Percentiles rank a stretch among this genome's conserved stretches.
Conservation (phyloP, 2,888 invertebrate genomes). For the Zaprionus obscuricornis region DNA sequence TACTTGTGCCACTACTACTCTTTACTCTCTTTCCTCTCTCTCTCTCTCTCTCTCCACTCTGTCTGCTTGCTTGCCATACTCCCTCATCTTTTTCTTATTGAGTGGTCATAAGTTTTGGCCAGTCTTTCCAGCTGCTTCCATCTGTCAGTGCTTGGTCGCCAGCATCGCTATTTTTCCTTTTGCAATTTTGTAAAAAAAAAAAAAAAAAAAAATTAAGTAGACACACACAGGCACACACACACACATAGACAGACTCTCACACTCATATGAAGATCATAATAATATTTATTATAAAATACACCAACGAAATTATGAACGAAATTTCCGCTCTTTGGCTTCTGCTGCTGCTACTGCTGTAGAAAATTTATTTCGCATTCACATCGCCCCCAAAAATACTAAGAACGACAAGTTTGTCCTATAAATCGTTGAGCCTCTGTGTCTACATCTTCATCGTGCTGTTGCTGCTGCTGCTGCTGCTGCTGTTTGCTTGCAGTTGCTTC, state of each 20-base stretch:
- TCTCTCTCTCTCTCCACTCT: too few species aligned
- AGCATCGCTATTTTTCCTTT: conserved; percentile 5
- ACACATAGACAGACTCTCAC: too few species aligned
- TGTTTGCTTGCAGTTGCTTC: too few species aligned
- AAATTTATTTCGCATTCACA: conserved; percentile 58
- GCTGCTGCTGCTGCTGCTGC: too few species aligned
- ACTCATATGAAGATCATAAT: conserved; percentile 20
- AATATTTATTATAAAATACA: conserved; percentile 71
- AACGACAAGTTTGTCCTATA: conserved; percentile 46
- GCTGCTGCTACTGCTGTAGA: conserved; percentile 22
- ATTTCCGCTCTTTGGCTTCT: conserved; percentile 55
- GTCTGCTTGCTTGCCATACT: conserved; percentile 4
- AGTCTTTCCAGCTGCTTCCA: conserved; percentile 40
- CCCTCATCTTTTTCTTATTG: conserved; percentile 50
- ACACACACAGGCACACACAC: too few species aligned
- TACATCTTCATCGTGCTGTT: too few species aligned
- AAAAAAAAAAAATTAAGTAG: background rate
- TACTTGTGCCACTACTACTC: too few species aligned
- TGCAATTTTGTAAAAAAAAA: conserved; percentile 34
- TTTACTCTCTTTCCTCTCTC: too few species aligned
- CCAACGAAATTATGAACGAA: conserved; percentile 70
- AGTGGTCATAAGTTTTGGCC: conserved; percentile 64
- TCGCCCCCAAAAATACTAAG: too few species aligned
- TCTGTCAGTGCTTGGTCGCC: conserved; percentile 37
- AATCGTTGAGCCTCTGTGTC: conserved; percentile 46